A percentile compares a stretch with the other conserved stretches of the same genome.
Conservation (phyloP, 2,113 vertebrate genomes). For the Calyptommatus sinebrachiatus region DNA sequence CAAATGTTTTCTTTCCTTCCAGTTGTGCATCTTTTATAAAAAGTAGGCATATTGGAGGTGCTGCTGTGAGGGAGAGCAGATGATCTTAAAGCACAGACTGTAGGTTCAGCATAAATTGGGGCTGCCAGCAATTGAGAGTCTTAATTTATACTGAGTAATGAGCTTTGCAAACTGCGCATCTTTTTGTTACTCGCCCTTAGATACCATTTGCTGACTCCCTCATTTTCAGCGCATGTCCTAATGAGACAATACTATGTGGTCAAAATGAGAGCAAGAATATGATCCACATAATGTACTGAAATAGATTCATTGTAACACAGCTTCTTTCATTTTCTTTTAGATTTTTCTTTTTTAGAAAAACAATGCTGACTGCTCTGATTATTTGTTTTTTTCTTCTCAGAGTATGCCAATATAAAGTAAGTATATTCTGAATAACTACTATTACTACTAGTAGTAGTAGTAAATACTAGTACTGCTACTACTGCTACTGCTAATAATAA, state of each 20-base stretch:
- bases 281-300: not conserved
- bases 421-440: no score
- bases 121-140: not conserved
- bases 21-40: not conserved
- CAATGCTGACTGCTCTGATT: not conserved
- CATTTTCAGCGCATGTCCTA: conserved; percentile 20
- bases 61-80: not conserved
- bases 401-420: not conserved
- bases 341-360: not conserved
- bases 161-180: conserved; percentile 12
- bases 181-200: conserved; percentile 10
- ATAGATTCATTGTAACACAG: not conserved
- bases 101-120: conserved; percentile 12
- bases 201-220: conserved; percentile 14
- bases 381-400: not conserved
- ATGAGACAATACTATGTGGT: conserved; percentile 16
- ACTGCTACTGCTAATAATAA: no score
- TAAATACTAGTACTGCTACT: no score
- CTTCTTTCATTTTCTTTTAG: not conserved
- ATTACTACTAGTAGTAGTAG: no score
- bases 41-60: not conserved
- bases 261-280: conserved; percentile 14
- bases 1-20: not conserved
- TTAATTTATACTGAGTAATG: conserved; percentile 6
- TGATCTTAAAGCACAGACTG: not conserved